phyloP scores from a whole-genome alignment of 1,140 invertebrate species.

The Papilio aristodemus region DNA sequence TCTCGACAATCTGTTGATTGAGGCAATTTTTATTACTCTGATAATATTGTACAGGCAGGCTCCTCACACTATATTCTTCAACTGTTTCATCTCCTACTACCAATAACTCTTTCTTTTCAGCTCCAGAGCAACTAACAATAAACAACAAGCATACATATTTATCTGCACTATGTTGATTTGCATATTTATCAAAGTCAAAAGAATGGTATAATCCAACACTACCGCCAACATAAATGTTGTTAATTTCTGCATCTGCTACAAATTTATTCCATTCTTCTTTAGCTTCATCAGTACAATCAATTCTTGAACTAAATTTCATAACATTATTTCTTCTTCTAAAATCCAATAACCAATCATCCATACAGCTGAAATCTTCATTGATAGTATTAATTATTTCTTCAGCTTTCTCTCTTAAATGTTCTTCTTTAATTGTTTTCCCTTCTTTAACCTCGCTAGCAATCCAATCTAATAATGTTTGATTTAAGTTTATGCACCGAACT shows the following conservation, averaged over 20 bases:
- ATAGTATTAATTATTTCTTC: conserved; percentile 35
- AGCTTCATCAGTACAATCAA: conserved; percentile 33
- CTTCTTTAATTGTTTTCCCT: conserved; percentile 40
- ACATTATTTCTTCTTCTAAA: conserved; percentile 44
- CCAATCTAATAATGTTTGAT: conserved; percentile 44
- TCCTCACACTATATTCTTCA: conserved; percentile 37
- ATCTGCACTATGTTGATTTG: conserved; percentile 35
- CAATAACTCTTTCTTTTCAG: conserved; percentile 39
- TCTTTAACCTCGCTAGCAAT: conserved; percentile 36
- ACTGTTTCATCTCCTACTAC: conserved; percentile 39
- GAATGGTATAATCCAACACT: conserved; percentile 39
- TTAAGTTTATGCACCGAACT: conserved; percentile 38
- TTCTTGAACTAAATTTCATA: conserved; percentile 35
- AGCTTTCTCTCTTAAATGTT: conserved; percentile 40
- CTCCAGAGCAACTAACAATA: conserved; percentile 36
- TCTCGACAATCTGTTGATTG: conserved; percentile 36
- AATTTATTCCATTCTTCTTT: conserved; percentile 41
- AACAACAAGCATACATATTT: conserved; percentile 41
- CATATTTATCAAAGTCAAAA: conserved; percentile 40
- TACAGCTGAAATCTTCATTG: conserved; percentile 39
- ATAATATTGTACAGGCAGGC: conserved; percentile 42
- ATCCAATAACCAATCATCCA: conserved; percentile 43
- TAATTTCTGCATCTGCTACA: conserved; percentile 33
- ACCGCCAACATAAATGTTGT: conserved; percentile 41
- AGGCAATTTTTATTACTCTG: conserved; percentile 36